Evolutionary conservation across 1,140 invertebrate species (phyloP).

Genomic region (Piezodorus guildinii): DNA sequence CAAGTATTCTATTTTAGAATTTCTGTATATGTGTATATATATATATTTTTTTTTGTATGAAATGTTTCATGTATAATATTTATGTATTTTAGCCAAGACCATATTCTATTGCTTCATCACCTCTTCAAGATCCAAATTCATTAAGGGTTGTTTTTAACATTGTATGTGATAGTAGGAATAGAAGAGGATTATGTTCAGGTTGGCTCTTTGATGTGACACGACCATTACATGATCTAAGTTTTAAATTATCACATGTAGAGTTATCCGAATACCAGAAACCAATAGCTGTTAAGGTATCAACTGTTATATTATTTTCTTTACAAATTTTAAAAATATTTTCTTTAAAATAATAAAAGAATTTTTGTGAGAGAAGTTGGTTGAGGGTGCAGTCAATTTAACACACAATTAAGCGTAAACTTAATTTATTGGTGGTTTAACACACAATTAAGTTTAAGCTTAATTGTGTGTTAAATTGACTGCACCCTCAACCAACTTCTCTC

Average conservation of each 20-base stretch:
- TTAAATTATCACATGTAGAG: conserved; percentile 23
- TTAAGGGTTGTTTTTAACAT: conserved; percentile 59
- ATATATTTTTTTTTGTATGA: background rate
- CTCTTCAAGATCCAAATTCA: conserved; percentile 34
- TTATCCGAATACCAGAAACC: conserved; percentile 16
- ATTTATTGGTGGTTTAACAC: too few relatives aligned
- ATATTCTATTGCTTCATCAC: conserved; percentile 67
- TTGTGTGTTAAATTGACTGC: too few relatives aligned
- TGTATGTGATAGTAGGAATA: conserved; percentile 39
- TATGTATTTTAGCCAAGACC: conserved; percentile 43
- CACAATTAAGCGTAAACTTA: too few relatives aligned
- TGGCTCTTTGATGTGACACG: conserved; percentile 40
- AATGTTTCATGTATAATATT: too few relatives aligned
- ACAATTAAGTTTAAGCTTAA: too few relatives aligned
- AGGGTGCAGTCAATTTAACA: too few relatives aligned
- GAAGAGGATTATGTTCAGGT: conserved; percentile 53
- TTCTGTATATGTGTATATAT: background rate
- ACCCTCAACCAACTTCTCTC: too few relatives aligned
- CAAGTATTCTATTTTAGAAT: conserved; percentile 29
- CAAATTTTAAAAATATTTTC: too few relatives aligned
- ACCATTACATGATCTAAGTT: conserved; percentile 21
- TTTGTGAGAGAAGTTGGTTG: too few relatives aligned
- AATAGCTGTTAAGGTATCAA: too few relatives aligned
- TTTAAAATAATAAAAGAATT: too few relatives aligned
- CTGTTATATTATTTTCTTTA: too few relatives aligned